Evolutionary conservation across 2,797 vertebrate genomes (phyloP).

Genomic region (Mus spretus): DNA sequence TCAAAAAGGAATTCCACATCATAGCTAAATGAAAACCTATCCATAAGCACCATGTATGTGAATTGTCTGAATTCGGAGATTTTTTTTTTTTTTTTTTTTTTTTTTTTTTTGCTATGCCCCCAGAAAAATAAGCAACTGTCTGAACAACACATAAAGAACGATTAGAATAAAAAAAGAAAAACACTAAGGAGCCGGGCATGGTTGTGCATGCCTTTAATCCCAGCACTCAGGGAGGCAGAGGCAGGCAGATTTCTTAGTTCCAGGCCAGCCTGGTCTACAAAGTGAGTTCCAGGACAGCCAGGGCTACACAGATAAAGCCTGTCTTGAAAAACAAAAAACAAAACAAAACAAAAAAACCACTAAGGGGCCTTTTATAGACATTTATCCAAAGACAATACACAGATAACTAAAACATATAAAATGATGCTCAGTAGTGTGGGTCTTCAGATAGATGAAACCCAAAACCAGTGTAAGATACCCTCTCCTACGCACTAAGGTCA

Average conservation of each 20-base stretch:
- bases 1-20: not conserved
- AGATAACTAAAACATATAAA: not conserved
- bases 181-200: not conserved
- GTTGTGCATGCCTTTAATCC: too few species aligned
- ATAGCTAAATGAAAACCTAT: not conserved
- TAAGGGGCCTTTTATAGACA: not conserved
- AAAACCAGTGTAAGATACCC: not conserved
- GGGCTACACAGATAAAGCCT: too few species aligned
- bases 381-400: not conserved
- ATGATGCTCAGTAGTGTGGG: not conserved
- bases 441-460: not conserved
- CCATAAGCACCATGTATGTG: not conserved
- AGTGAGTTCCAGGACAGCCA: too few species aligned
- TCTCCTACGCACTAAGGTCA: not conserved
- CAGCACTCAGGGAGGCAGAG: too few species aligned
- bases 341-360: not conserved
- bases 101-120: not conserved
- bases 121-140: not conserved
- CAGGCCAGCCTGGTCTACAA: too few species aligned
- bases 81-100: too few species aligned
- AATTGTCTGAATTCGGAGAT: not conserved
- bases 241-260: too few species aligned
- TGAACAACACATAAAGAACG: not conserved
- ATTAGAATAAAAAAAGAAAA: not conserved
- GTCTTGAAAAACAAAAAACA: too few species aligned